A percentile compares a stretch with the other conserved stretches of the same genome.
These are phyloP conservation scores for Tethya wilhelma DNA, from an alignment of 37 sponge, comb jelly and placozoan genomes.

Conservation along the genomic window DNA sequence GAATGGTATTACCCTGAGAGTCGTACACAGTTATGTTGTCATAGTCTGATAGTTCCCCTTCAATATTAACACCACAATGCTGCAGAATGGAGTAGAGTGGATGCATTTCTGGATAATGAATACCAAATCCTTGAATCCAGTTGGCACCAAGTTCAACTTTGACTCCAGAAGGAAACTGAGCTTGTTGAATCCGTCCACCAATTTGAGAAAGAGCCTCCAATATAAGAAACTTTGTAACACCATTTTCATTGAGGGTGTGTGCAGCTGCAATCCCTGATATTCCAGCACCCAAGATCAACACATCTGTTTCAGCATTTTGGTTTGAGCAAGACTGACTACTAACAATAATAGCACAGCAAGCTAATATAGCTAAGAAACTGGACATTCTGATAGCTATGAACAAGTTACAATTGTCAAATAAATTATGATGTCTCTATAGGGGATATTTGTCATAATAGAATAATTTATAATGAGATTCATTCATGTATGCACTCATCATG, in stretches of 20 bases:
- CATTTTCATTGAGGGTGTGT: conserved; percentile 50
- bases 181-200: conserved; percentile 56
- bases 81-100: conserved; percentile 19
- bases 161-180: background rate
- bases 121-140: conserved; percentile 60
- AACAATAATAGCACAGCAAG: no score
- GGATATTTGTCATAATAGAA: no score
- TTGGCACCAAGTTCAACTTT: conserved; percentile 55
- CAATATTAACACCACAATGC: conserved; percentile 30
- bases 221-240: conserved; percentile 53
- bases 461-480: no score
- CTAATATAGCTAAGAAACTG: no score
- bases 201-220: conserved; percentile 45
- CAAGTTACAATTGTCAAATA: no score
- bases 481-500: no score
- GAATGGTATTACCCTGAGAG: background rate
- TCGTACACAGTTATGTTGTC: background rate
- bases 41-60: background rate
- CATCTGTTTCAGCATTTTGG: conserved; percentile 61
- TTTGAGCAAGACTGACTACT: no score
- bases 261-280: conserved; percentile 69
- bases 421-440: no score
- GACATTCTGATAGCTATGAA: no score
- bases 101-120: conserved; percentile 7
- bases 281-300: conserved; percentile 75